A percentile compares a stretch with the other conserved stretches of the same genome.
phyloP scores from a whole-genome alignment of 2,888 invertebrate genomes.

The Stenchaetothrips biformis region DNA sequence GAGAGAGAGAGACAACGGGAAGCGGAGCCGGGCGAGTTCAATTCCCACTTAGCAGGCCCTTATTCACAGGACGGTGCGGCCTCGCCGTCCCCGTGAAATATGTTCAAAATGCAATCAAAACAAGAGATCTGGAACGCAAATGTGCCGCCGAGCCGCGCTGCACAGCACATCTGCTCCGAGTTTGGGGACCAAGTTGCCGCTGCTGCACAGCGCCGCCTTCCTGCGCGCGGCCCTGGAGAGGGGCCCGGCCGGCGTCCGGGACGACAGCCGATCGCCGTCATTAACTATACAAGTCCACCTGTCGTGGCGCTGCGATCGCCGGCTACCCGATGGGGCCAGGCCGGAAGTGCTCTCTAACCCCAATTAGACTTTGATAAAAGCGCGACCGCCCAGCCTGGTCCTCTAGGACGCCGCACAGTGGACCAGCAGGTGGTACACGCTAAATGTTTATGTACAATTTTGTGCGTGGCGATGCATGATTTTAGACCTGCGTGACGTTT shows the following conservation, averaged over 20 bases:
- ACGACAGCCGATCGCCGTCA: not conserved
- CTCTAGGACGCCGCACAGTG: too few species aligned
- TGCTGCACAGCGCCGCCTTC: not conserved
- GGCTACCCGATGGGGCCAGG: not conserved
- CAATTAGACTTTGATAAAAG: not conserved
- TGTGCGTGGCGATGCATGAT: too few species aligned
- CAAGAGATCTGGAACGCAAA: not conserved
- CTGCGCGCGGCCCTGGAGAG: not conserved
- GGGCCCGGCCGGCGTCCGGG: not conserved
- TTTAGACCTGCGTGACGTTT: too few species aligned
- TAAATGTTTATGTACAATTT: too few species aligned
- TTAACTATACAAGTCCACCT: not conserved
- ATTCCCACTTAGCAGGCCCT: not conserved
- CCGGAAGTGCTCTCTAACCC: not conserved
- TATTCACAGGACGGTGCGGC: too few species aligned
- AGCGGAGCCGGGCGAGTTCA: not conserved
- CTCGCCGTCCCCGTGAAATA: not conserved
- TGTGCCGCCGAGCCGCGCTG: too few species aligned
- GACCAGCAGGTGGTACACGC: too few species aligned
- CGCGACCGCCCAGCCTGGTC: not conserved
- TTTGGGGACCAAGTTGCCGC: not conserved
- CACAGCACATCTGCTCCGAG: too few species aligned
- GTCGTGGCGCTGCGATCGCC: not conserved
- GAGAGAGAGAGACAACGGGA: not conserved
- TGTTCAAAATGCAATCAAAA: slow-evolving; percentile 3